Evolutionary conservation across 2,113 vertebrate genomes (phyloP), one percentile per base, ranked within the genome.

Genomic region (Caloenas nicobarica): DNA sequence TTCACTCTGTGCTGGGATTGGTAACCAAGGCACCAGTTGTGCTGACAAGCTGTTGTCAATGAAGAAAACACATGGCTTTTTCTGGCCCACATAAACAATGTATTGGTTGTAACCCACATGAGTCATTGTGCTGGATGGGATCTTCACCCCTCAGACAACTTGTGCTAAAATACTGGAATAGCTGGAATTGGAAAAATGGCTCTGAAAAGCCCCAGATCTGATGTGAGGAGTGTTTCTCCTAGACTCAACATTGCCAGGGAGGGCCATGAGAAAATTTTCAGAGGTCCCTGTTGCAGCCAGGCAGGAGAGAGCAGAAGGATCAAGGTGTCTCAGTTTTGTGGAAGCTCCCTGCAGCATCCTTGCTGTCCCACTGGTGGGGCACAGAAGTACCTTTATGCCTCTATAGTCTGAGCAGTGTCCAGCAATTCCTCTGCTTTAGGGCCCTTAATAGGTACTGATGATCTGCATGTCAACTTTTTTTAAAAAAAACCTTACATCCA

Each of bases 21-120:
- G 76, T 86, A 90, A 88, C 61, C 42, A 89, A 93, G 53, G 85
- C 34, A 33, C 68, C 22, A 60, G 76, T 81, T 86, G 60, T 78
- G 85, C 42, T 90, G 89, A 95, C 72, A 86, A 83, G 72, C 56
- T 96, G 88, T 58, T 96, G 85, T 86, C 89, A 78, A 77, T 83
- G 91, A 64, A 81, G 74, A 91, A 95, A 95, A 90, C 87, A 80
- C 60, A 81, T 25, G 51, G 28, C 42, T 86, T 94, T 91, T 95
- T 93, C 68, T 86, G 85, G 91, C 71, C 79, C 53, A 48, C 34
- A 5, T 36, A 71, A 70, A 77, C 46, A 60, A 90, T 81, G 21
- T 81, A 62, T 46, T 80, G 74, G 36, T 96, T 91, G 81, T 77
- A 94, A 83, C 81, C 64, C 71, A 64, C 19, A 12, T 78, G 76